Evolutionary conservation across 2,113 vertebrate genomes (phyloP).

Genomic region (Probosciger aterrimus): DNA sequence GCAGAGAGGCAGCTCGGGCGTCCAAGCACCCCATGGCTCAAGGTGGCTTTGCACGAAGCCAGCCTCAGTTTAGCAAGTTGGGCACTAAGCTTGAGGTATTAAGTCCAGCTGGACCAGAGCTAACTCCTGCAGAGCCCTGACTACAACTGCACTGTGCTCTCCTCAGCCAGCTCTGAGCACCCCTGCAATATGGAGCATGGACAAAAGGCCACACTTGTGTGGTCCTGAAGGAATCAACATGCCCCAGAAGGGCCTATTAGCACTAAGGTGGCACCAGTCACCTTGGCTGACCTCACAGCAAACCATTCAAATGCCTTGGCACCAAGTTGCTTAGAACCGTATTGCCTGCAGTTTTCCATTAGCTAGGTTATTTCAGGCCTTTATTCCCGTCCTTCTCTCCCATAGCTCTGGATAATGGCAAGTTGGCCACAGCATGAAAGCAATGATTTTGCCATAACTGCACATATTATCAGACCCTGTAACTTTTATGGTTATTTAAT

Average conservation of each 20-base stretch:
- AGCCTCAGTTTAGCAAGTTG: background rate
- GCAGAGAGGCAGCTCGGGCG: background rate
- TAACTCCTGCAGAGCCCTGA: background rate
- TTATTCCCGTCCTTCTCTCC: background rate
- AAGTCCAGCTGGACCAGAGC: background rate
- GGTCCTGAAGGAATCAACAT: conserved; percentile 6
- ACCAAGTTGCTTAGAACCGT: background rate
- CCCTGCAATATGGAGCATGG: background rate
- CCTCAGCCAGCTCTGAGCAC: background rate
- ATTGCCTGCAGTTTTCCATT: conserved; percentile 31
- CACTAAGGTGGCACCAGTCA: conserved; percentile 12
- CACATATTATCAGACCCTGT: background rate
- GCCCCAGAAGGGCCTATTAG: conserved; percentile 5
- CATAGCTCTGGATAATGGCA: background rate
- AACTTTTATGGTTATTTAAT: conserved; percentile 32
- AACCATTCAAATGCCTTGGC: conserved; percentile 43
- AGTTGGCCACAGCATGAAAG: conserved; percentile 18
- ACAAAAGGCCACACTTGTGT: background rate
- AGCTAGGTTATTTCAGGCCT: conserved; percentile 20
- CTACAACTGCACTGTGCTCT: background rate
- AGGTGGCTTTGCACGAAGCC: background rate
- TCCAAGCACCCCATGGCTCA: background rate
- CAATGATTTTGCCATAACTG: conserved; percentile 20
- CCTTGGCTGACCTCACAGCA: conserved; percentile 13
- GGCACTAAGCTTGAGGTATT: background rate